phyloP scores from a whole-genome alignment of 2,888 invertebrate genomes.

The Tenthredo distinguenda region DNA sequence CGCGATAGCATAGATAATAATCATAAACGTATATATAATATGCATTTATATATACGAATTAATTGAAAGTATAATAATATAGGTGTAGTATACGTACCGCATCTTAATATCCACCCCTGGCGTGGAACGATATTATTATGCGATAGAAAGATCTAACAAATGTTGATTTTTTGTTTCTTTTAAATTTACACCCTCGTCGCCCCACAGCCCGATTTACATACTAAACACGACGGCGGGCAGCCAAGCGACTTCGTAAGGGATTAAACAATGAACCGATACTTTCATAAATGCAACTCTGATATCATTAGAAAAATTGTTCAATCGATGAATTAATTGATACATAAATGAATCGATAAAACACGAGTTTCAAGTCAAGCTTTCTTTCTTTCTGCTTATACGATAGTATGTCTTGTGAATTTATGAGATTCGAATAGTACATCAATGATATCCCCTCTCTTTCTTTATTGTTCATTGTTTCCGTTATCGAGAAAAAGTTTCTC shows the following conservation, averaged over 20 bases:
- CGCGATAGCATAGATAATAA: neutral
- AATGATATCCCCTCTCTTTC: neutral
- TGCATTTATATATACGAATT: too few species aligned
- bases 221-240: neutral
- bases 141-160: too few species aligned
- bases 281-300: slow-evolving; percentile 27
- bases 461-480: neutral
- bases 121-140: too few species aligned
- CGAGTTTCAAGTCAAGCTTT: neutral
- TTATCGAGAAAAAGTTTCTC: neutral
- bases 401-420: too few species aligned
- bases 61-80: too few species aligned
- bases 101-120: too few species aligned
- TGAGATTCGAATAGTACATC: neutral
- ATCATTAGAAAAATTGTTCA: neutral
- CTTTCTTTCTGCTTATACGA: too few species aligned
- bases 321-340: neutral
- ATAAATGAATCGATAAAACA: neutral
- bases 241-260: neutral
- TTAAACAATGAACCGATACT: neutral
- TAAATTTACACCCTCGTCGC: neutral
- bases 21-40: neutral
- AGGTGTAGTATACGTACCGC: too few species aligned
- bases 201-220: slow-evolving; percentile 4
- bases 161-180: neutral